Conservation (phyloP, 2,888 invertebrate species). For the Dromius quadrimaculatus region DNA sequence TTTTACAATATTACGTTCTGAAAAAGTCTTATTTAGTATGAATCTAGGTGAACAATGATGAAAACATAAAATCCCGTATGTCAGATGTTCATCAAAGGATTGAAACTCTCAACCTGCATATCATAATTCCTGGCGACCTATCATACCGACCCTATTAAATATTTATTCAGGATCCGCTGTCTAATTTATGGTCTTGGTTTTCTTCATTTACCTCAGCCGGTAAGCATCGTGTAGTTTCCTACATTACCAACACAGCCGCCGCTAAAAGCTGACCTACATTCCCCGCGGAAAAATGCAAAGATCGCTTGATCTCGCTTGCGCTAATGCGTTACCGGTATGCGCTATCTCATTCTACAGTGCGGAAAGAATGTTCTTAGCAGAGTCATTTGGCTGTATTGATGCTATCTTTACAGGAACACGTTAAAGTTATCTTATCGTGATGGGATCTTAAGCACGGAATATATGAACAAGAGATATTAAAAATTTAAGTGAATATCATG, state of each 20-base stretch:
- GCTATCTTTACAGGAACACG: background rate
- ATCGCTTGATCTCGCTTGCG: background rate
- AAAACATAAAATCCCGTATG: slow-evolving; percentile 29
- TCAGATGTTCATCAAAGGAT: background rate
- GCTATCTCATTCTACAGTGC: background rate
- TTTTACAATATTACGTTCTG: no score
- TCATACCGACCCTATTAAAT: slow-evolving; percentile 30
- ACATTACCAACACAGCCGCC: slow-evolving; percentile 27
- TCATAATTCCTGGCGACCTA: background rate
- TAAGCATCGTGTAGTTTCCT: slow-evolving; percentile 32
- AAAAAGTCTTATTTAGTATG: no score
- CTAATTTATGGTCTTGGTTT: slow-evolving; percentile 41
- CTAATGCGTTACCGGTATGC: background rate
- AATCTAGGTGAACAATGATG: slow-evolving; percentile 1
- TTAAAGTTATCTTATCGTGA: slow-evolving; percentile 23
- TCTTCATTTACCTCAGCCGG: slow-evolving; percentile 46
- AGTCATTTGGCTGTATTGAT: slow-evolving; percentile 22
- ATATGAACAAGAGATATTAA: slow-evolving; percentile 42
- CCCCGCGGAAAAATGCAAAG: slow-evolving; percentile 30
- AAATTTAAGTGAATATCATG: slow-evolving; percentile 33
- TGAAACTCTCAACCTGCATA: background rate
- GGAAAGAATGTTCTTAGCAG: slow-evolving; percentile 11
- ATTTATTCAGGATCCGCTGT: slow-evolving; percentile 35
- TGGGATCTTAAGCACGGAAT: slow-evolving; percentile 35
- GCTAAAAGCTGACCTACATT: slow-evolving; percentile 38